Base-by-base conservation (phyloP, 2,113 vertebrate genomes). In the Vidua chalybeata region DNA sequence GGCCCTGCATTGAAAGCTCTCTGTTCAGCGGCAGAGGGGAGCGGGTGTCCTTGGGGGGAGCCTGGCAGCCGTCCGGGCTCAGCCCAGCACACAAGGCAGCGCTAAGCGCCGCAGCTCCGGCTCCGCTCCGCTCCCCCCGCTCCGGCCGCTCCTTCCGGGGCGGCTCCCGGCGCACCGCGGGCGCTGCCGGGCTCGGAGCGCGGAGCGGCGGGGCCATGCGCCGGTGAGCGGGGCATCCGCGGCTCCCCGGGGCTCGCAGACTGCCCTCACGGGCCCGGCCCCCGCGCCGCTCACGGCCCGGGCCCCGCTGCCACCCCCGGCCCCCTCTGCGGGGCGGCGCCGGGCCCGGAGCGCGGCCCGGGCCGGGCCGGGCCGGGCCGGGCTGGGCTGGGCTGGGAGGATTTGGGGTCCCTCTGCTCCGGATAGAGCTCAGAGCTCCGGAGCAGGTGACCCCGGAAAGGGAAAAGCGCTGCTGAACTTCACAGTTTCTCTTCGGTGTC, bases 1-100 rank as follows among this genome's bases (percentile, higher is more conserved):
- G 24, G 6, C 16, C 5, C 19, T 1, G 23, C 51, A 18, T 16
- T 28, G 5, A 10, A 7, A n/a, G 5, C 9, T 21, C 28, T 15
- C 1, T 4, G 27, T 33, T 11, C 4, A 33, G 28, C 49, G 6
- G 49, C n/a, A 3, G n/a, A 28, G n/a, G 6, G n/a, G 3, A 18
- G 8, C 2, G 28, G 14, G 5, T 16, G 39, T 7, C 11, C 21
- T 1, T 11, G 7, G 13, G 13, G 9, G 22, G 16, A 4, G 33
- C 26, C 26, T 1, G 56, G 1, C 8, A 21, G 35, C 7, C 22
- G 6, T 4, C 6, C 67, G 3, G 39, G 51, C 2, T 16, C 51
- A 20, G 10, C 15, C 9, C 14, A 4, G 35, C 35, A 35, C 35
- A 35, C 35, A 2, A 2, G 11, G 55, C 54, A 12, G 3, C 6